These are phyloP conservation scores for Toxotes jaculatrix DNA, from an alignment of 2,113 vertebrate species.

Conservation along the genomic window DNA sequence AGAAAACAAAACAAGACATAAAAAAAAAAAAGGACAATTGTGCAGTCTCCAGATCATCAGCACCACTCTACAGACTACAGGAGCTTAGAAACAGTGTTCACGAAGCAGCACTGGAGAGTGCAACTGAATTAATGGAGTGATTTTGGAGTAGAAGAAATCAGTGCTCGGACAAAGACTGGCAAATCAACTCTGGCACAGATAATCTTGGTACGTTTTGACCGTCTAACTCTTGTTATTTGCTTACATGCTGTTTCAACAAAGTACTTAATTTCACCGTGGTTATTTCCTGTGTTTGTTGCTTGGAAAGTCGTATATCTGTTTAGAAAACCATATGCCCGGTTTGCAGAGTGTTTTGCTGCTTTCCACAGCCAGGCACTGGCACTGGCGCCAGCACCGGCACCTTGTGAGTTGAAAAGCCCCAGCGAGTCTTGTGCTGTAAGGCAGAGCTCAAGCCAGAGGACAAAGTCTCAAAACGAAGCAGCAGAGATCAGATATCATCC, in stretches of 20 bases:
- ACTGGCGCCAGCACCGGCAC: conserved; percentile 38
- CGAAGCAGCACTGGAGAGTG: conserved; percentile 34
- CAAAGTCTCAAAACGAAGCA: conserved; percentile 32
- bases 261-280: background rate
- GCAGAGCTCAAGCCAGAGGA: conserved; percentile 43
- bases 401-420: conserved; percentile 44
- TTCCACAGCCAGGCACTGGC: conserved; percentile 24
- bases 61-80: background rate
- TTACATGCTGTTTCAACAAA: conserved; percentile 9
- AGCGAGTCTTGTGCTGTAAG: conserved; percentile 33
- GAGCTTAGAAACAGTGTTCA: conserved; percentile 17
- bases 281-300: conserved; percentile 17
- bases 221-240: background rate
- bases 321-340: conserved; percentile 6
- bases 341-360: conserved; percentile 21
- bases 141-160: conserved; percentile 40
- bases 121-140: conserved; percentile 34
- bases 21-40: background rate
- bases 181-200: conserved; percentile 19
- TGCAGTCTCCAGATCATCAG: conserved; percentile 24
- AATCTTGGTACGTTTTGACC: conserved; percentile 4
- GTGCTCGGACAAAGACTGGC: conserved; percentile 46
- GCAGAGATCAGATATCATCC: conserved; percentile 26
- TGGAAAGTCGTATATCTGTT: conserved; percentile 1
- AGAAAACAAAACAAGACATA: background rate